Evolutionary conservation across 2,797 vertebrate species (phyloP), one percentile per base, ranked within the genome.

Genomic region (Synanceia verrucosa): DNA sequence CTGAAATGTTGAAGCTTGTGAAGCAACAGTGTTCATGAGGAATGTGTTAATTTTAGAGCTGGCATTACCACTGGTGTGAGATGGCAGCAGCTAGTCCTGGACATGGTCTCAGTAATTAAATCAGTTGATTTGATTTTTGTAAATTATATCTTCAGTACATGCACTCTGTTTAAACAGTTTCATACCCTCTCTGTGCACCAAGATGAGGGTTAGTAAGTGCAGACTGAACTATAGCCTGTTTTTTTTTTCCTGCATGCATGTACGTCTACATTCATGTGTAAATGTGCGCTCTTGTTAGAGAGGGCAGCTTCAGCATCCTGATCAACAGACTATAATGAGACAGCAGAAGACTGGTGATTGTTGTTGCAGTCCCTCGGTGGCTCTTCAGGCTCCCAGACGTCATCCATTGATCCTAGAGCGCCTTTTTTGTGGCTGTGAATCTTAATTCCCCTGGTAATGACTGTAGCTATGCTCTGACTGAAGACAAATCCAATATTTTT

Each of bases 1-100:
- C 29, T 23, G 14, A 61, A 73, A 53, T 39, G 29, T 39, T 46
- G 29, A 41, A 69, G 67, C 61, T 33, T 16, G 33, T 51, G 64
- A 67, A 50, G 47, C 31, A 72, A 69, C 48, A 19, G 58, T 53
- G 46, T 67, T 47, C 44, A 31, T 65, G 23, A 31, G 59, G 57
- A 69, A 59, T 18, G 47, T 52, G 65, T 68, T 66, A 4, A 43
- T 70, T 73, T 65, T 65, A 69, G 55, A 76, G 34, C 37, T 72
- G 72, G 33, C 31, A 48, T 19, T 23, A 6, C 21, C 14, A 26
- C 46, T n/a, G 13, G 14, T 43, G 55, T 29, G 47, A 76, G 61
- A 67, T 16, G 28, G 5, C 75, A 13, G 55, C 55, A 33, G 9
- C 41, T 62, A 46, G 21, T 70, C 23, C n/a, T 64, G 64, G 37